These are phyloP conservation scores for Herpetotheres cachinnans DNA, from an alignment of 2,113 vertebrate species.

Conservation along the genomic window DNA sequence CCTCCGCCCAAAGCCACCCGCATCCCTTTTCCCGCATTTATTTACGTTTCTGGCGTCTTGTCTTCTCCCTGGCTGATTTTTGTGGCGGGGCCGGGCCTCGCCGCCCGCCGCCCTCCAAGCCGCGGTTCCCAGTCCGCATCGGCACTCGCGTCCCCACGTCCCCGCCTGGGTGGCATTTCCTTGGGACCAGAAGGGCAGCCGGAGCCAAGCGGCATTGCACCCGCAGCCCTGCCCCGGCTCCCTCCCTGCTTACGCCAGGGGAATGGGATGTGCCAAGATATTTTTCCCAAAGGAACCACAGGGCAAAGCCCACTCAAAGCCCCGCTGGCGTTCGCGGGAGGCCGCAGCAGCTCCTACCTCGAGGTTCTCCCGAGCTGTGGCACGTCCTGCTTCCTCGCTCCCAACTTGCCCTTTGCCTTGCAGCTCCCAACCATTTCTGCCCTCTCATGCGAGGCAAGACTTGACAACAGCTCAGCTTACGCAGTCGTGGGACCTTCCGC, in stretches of 20 bases:
- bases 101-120: no score
- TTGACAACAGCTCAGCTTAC: background rate
- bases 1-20: no score
- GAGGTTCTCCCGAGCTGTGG: background rate
- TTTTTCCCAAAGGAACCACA: background rate
- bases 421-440: background rate
- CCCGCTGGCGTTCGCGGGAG: background rate
- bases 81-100: no score
- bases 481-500: fast-evolving
- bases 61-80: no score
- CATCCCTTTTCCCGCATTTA: no score
- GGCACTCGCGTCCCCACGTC: no score
- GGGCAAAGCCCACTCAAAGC: background rate
- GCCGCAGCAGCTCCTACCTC: background rate
- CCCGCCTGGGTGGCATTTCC: no score
- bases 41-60: no score
- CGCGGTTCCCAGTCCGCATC: no score
- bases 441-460: background rate
- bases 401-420: background rate
- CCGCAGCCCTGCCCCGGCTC: no score
- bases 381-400: background rate
- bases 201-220: no score
- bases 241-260: no score
- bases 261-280: background rate
- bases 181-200: background rate